Evolutionary conservation across 2,797 vertebrate species (phyloP).

Genomic region (Aselliscus stoliczkanus): DNA sequence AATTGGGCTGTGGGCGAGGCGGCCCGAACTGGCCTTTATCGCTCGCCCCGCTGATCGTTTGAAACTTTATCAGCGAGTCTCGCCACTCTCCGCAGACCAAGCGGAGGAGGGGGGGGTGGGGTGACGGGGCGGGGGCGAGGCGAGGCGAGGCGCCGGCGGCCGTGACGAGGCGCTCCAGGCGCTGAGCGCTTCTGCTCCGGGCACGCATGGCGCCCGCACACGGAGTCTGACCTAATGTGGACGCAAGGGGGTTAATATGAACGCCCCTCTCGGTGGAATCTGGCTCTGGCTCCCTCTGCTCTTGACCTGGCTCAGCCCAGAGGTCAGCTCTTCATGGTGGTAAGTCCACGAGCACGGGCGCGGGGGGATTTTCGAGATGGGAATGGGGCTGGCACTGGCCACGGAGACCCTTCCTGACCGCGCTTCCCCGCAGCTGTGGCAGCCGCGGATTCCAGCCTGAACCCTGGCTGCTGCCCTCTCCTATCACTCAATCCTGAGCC

Average conservation of each 20-base stretch:
- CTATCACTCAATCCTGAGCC: neutral
- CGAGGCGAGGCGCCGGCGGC: slow-evolving; percentile 52
- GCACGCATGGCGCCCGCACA: slow-evolving; percentile 77
- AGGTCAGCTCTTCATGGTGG: slow-evolving; percentile 95
- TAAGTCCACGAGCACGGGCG: slow-evolving; percentile 81
- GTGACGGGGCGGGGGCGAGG: slow-evolving; percentile 15
- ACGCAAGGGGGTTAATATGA: slow-evolving; percentile 90
- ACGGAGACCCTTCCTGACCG: neutral
- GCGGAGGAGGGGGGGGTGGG: neutral
- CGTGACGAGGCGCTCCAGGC: slow-evolving; percentile 67
- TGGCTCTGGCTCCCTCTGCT: slow-evolving; percentile 89
- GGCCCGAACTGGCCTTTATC: slow-evolving; percentile 57
- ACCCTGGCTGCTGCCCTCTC: neutral
- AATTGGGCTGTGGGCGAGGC: slow-evolving; percentile 65
- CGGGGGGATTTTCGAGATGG: slow-evolving; percentile 68
- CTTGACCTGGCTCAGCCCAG: slow-evolving; percentile 87
- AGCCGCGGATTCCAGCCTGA: neutral
- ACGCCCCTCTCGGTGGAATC: slow-evolving; percentile 88
- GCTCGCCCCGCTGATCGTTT: slow-evolving; percentile 40
- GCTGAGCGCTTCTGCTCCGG: slow-evolving; percentile 72
- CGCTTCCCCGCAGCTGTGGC: neutral
- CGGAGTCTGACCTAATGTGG: slow-evolving; percentile 80
- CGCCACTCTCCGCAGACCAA: slow-evolving; percentile 51
- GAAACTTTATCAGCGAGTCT: slow-evolving; percentile 75
- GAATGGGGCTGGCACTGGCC: slow-evolving; percentile 59